Evolutionary conservation across 64 coral and sea anemone genomes (phyloP).

Genomic region (Acropora yongei): DNA sequence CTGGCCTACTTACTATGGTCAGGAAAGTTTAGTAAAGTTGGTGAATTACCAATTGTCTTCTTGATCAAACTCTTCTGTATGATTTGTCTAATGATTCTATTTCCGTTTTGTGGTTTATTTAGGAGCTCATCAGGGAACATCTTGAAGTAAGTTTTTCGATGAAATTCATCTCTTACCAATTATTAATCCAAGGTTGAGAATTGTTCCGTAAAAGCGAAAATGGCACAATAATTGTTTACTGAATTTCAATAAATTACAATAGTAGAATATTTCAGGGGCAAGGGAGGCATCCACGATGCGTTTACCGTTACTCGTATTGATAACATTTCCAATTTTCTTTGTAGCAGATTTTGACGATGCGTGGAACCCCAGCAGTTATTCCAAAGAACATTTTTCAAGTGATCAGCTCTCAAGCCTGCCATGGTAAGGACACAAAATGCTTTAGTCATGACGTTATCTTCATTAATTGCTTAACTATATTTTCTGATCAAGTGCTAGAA

Average conservation of each 20-base stretch:
- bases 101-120: constrained; percentile 8
- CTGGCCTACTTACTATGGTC: too few species aligned
- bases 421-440: constrained; percentile 56
- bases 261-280: too few species aligned
- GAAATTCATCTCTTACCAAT: too few species aligned
- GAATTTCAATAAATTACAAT: too few species aligned
- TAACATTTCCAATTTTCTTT: background rate
- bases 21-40: too few species aligned
- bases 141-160: constrained; percentile 28
- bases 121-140: constrained; percentile 63
- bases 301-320: background rate
- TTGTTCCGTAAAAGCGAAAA: too few species aligned
- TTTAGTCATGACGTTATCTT: background rate
- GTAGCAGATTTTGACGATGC: constrained; percentile 64
- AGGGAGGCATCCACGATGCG: too few species aligned
- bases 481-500: too few species aligned
- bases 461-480: background rate
- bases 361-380: constrained; percentile 67
- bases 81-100: background rate
- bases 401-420: constrained; percentile 90
- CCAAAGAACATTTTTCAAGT: constrained; percentile 76
- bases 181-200: too few species aligned
- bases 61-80: background rate
- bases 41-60: too few species aligned
- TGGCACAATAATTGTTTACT: too few species aligned